Base-by-base conservation (phyloP, 2,888 invertebrate genomes). In the Platerodrilus igneus region DNA sequence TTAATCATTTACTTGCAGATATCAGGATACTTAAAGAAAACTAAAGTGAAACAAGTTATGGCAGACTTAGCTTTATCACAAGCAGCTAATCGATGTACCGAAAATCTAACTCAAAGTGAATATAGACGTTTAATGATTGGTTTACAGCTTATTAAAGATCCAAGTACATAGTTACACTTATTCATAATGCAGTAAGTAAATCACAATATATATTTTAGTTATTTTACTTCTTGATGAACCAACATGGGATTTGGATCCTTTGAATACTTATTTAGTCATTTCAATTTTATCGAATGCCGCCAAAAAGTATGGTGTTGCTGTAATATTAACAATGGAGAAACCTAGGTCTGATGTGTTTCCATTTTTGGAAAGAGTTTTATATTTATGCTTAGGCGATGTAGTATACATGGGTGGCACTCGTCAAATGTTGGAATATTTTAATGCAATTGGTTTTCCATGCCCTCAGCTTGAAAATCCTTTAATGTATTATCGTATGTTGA, bases 381-480 rank as follows among this genome's bases (percentile, higher is more conserved):
- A 93, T 60, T 72, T 95, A 3, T 94, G 93, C 54, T 74, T 94
- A 20, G 91, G 91, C 0, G 90, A 94, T 56, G 86, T 92, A 17
- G 92, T 94, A 3, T 91, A 90, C 66, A 86, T 87, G 0, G 94
- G 94, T 0, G 87, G 89, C 6, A 95, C 95, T 0, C 76, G 91
- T 34, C 85, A 91, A 54, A 87, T 97, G 78, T 73, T 96, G 43
- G 89, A 91, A 60, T 96, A 97, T 68, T 97, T 96, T 67, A 86
- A 90, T 37, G 85, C 85, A 48, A 91, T 96, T 51, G 96, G 96
- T 2, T 95, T 94, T 64, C 94, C 95, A 0, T 97, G 96, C 66
- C 96, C 96, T 0, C 90, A 93, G 62, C 72, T 94, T 30, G 96
- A 96, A 63, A 97, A 97, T 68, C 96, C 96, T 0, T 74, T 96